Conservation (phyloP, 2,888 invertebrate genomes). For the Ecdyonurus torrentis region DNA sequence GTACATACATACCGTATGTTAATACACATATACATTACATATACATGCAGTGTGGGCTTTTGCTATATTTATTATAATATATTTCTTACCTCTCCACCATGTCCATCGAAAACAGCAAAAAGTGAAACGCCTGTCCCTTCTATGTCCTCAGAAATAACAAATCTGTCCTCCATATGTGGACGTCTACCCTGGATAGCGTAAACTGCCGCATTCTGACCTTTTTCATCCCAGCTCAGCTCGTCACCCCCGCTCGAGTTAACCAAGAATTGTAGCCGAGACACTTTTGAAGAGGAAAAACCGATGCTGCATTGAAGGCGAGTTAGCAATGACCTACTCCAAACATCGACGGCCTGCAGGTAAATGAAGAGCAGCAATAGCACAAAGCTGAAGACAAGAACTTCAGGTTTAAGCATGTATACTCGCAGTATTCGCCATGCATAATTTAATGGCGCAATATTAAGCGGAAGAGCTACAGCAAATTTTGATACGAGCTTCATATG, state of each 20-base stretch:
- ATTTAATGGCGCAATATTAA: constrained; percentile 50
- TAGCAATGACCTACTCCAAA: constrained; percentile 61
- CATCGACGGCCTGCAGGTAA: constrained; percentile 67
- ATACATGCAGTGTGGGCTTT: no score
- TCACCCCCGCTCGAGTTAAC: constrained; percentile 22
- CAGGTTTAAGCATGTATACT: constrained; percentile 61
- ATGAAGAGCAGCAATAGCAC: constrained; percentile 53
- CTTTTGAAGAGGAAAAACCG: constrained; percentile 35
- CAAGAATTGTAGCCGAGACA: constrained; percentile 16
- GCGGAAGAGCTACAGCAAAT: constrained; percentile 57
- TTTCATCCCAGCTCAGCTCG: constrained; percentile 56
- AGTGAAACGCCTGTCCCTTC: constrained; percentile 71
- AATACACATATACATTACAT: no score
- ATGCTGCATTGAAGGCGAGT: constrained; percentile 51
- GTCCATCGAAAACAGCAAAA: constrained; percentile 89
- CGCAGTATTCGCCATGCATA: constrained; percentile 63
- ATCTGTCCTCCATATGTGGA: constrained; percentile 88
- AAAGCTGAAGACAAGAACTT: constrained; percentile 55
- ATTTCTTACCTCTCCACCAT: constrained; percentile 68
- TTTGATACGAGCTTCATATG: constrained; percentile 74
- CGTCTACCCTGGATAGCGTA: constrained; percentile 83
- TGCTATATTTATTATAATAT: no score
- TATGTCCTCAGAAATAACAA: constrained; percentile 72
- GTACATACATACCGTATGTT: no score
- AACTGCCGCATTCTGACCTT: constrained; percentile 58